Percentiles rank a stretch among this genome's conserved stretches.
phyloP scores from a whole-genome alignment of 2,888 invertebrate genomes.

The Plagodis dolabraria region DNA sequence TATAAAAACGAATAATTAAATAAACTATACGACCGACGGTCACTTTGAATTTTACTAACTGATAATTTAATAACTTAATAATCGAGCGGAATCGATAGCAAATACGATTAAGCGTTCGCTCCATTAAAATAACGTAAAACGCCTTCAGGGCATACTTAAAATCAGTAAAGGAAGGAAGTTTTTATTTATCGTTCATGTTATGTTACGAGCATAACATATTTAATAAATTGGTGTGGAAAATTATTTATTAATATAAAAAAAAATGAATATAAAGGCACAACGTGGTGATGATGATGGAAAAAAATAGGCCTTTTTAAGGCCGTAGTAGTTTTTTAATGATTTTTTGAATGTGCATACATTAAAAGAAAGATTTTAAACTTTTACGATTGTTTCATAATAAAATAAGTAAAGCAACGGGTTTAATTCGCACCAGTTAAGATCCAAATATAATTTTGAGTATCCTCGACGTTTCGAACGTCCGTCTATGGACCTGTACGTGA shows the following conservation, averaged over 20 bases:
- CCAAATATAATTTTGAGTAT: too few species aligned
- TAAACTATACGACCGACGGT: conserved; percentile 37
- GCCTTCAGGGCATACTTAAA: conserved; percentile 21
- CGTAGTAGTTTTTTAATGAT: too few species aligned
- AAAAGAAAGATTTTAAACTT: too few species aligned
- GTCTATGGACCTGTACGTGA: too few species aligned
- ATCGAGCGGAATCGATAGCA: conserved; percentile 38
- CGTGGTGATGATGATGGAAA: conserved; percentile 4
- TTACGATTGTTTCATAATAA: too few species aligned
- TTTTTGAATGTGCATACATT: too few species aligned
- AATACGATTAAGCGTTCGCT: conserved; percentile 26
- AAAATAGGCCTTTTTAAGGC: too few species aligned
- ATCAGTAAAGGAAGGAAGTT: conserved; percentile 7
- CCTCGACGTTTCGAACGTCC: too few species aligned
- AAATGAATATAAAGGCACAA: conserved; percentile 3
- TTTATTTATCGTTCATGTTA: background rate
- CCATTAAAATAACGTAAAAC: conserved; percentile 24
- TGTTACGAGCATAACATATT: background rate
- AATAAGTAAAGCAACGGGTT: too few species aligned
- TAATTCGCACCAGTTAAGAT: too few species aligned
- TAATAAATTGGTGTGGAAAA: background rate
- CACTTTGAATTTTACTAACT: conserved; percentile 46
- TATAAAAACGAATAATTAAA: conserved; percentile 47
- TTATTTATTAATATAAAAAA: background rate
- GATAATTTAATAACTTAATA: conserved; percentile 51